These are phyloP conservation scores for Lutraria rhynchaena DNA, from an alignment of 1,140 invertebrate genomes.

Conservation along the genomic window DNA sequence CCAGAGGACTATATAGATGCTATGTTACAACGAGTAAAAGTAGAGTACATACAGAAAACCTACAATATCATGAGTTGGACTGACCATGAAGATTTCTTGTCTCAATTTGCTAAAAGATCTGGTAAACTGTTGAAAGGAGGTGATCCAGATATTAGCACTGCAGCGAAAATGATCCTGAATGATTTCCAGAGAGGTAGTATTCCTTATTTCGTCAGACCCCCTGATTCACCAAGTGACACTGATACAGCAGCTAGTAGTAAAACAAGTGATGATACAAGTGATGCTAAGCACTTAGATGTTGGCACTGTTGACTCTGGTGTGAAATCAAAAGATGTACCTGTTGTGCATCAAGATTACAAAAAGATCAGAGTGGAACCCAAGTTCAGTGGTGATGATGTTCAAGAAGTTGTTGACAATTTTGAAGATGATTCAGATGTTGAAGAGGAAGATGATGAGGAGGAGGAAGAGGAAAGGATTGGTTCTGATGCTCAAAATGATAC, in stretches of 20 bases:
- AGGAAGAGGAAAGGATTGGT: conserved; percentile 28
- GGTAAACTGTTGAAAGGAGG: conserved; percentile 98
- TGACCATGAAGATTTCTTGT: conserved; percentile 93
- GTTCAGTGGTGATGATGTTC: conserved; percentile 73
- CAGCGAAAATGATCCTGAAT: conserved; percentile 97
- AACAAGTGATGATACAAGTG: conserved; percentile 1
- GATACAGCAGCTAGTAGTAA: not conserved
- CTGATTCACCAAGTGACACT: conserved; percentile 76
- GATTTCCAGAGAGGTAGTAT: conserved; percentile 99
- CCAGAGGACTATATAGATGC: conserved; percentile 97
- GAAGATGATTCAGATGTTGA: conserved; percentile 59
- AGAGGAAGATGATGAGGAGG: conserved; percentile 62
- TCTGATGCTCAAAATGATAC: conserved; percentile 22
- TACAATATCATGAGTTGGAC: conserved; percentile 94
- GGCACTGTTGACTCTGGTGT: not conserved
- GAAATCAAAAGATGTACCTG: conserved; percentile 45
- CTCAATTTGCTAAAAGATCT: conserved; percentile 91
- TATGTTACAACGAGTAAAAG: conserved; percentile 93
- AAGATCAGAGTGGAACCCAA: conserved; percentile 74
- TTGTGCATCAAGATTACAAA: conserved; percentile 71
- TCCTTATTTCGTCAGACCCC: conserved; percentile 95
- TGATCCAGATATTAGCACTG: conserved; percentile 94
- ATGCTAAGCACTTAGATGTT: not conserved
- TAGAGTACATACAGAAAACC: conserved; percentile 95
- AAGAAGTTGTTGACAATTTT: conserved; percentile 50